phyloP scores from a whole-genome alignment of 2,888 invertebrate species.

The Lochmaea crataegi region DNA sequence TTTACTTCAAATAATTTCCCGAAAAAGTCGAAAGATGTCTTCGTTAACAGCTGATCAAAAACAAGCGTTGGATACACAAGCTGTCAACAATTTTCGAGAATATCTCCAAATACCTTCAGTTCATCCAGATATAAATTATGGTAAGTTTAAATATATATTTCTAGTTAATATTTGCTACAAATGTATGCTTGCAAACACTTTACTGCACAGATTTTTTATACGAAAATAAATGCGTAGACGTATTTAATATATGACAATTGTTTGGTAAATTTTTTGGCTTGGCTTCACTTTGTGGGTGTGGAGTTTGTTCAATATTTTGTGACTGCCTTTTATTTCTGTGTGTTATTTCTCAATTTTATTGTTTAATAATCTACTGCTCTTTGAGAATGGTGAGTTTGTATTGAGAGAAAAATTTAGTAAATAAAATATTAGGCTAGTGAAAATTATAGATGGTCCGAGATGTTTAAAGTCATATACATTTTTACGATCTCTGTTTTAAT shows the following conservation, averaged over 20 bases:
- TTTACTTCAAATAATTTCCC: constrained; percentile 39
- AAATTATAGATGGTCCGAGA: neutral
- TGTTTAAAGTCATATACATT: neutral
- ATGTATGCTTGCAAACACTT: neutral
- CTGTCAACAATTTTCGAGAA: constrained; percentile 78
- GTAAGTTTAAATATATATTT: constrained; percentile 68
- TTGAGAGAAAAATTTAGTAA: neutral
- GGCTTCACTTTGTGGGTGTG: constrained; percentile 55
- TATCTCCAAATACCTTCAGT: constrained; percentile 89
- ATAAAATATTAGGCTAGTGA: neutral
- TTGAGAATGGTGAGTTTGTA: neutral
- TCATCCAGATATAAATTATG: constrained; percentile 88
- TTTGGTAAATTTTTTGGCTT: constrained; percentile 48
- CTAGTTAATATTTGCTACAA: neutral
- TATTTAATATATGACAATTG: constrained; percentile 37
- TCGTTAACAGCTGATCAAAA: constrained; percentile 60
- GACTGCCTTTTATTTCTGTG: neutral
- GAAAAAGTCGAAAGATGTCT: constrained; percentile 57
- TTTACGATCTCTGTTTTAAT: too few relatives aligned
- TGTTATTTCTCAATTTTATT: neutral
- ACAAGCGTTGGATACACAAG: constrained; percentile 57
- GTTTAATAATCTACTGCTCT: neutral
- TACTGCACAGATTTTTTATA: neutral
- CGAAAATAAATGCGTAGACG: constrained; percentile 3
- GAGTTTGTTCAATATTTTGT: constrained; percentile 44